phyloP scores from a whole-genome alignment of 2,888 invertebrate species.

The Pterostichus madidus region DNA sequence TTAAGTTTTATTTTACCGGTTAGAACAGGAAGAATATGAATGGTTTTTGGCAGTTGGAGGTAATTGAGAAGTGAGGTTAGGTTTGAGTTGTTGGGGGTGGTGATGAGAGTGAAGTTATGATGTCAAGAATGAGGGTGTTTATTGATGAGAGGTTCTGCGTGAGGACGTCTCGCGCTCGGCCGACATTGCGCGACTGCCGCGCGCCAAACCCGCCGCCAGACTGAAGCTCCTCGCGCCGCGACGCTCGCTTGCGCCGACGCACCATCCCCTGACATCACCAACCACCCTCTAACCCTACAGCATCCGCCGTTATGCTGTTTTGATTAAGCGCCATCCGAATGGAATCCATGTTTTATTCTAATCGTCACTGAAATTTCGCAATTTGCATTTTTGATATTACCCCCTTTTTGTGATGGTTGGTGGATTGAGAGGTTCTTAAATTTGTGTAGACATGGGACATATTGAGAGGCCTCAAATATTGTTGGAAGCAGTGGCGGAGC shows the following conservation, averaged over 20 bases:
- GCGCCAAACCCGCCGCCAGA: conserved; percentile 72
- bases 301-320: conserved; percentile 64
- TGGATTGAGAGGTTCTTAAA: conserved; percentile 37
- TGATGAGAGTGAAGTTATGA: neutral
- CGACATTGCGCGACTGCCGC: conserved; percentile 71
- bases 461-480: conserved; percentile 52
- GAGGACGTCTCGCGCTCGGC: conserved; percentile 32
- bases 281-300: conserved; percentile 64
- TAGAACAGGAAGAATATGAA: conserved; percentile 33
- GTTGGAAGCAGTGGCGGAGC: neutral
- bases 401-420: conserved; percentile 27
- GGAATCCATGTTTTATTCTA: conserved; percentile 67
- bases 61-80: conserved; percentile 33
- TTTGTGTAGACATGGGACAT: conserved; percentile 37
- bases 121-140: conserved; percentile 5
- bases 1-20: conserved; percentile 16
- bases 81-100: neutral
- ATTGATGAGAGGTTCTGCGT: neutral
- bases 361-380: conserved; percentile 59
- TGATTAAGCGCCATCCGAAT: conserved; percentile 66
- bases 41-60: conserved; percentile 31
- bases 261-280: conserved; percentile 23
- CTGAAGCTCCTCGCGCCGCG: conserved; percentile 72
- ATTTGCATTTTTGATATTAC: conserved; percentile 64
- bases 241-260: conserved; percentile 72